Conservation (phyloP, 2,113 vertebrate species). For the Rafetus swinhoei region DNA sequence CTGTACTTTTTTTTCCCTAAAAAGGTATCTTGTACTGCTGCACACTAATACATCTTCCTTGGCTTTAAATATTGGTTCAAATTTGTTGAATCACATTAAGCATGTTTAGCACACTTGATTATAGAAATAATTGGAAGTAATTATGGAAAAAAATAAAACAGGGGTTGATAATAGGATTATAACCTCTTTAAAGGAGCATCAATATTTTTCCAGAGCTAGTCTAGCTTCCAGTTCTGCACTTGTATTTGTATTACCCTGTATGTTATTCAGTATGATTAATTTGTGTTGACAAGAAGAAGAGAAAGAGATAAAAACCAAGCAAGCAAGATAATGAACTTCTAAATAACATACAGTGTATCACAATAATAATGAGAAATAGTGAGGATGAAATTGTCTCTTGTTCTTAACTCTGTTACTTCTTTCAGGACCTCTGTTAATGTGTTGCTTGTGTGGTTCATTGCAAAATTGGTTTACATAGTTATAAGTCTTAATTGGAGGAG, state of each 20-base stretch:
- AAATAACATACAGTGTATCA: not conserved
- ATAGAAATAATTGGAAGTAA: not conserved
- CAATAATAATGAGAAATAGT: not conserved
- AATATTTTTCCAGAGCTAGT: not conserved
- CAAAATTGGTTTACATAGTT: not conserved
- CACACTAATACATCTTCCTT: not conserved
- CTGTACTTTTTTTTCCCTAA: not conserved
- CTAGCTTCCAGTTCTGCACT: not conserved
- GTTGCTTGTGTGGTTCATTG: not conserved
- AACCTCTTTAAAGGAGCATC: not conserved
- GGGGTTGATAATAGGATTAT: not conserved
- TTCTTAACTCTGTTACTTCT: not conserved
- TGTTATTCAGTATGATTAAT: not conserved
- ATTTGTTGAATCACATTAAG: not conserved
- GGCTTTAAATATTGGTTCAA: not conserved
- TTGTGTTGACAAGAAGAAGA: not conserved
- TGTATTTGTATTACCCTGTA: not conserved
- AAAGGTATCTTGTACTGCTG: not conserved
- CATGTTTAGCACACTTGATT: not conserved
- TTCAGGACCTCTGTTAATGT: not conserved
- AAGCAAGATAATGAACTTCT: not conserved
- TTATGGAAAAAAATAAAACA: not conserved
- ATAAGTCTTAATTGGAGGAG: not conserved
- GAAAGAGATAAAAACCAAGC: not conserved
- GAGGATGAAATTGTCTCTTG: not conserved